Conservation (phyloP, 2,113 vertebrate species). For the Oreochromis tanganicae region DNA sequence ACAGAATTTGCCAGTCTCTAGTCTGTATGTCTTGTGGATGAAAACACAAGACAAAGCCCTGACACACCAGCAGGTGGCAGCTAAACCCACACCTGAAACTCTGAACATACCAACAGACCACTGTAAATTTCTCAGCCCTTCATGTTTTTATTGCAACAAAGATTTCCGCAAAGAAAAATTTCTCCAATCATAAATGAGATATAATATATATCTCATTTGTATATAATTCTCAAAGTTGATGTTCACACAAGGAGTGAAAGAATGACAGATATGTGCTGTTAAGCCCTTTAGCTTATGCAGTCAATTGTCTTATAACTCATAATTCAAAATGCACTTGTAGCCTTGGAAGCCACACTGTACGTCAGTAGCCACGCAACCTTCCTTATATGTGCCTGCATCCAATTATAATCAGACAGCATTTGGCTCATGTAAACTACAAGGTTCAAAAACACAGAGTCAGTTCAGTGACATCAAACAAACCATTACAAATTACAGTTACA, state of each 20-base stretch:
- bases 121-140: neutral
- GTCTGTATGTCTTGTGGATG: neutral
- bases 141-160: neutral
- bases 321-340: slow-evolving; percentile 78
- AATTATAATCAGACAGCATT: slow-evolving; percentile 68
- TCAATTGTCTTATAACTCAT: slow-evolving; percentile 57
- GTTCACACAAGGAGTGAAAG: neutral
- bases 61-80: slow-evolving; percentile 51
- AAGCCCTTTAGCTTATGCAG: slow-evolving; percentile 12
- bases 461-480: slow-evolving; percentile 1
- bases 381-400: slow-evolving; percentile 77
- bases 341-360: slow-evolving; percentile 77
- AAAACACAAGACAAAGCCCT: neutral
- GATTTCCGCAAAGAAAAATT: neutral
- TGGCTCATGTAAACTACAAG: neutral
- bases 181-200: neutral
- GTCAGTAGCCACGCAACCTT: slow-evolving; percentile 87
- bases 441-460: neutral
- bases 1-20: neutral
- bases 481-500: neutral
- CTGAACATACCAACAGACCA: neutral
- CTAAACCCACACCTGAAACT: neutral
- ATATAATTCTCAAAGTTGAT: neutral
- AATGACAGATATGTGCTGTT: slow-evolving; percentile 7
- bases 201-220: rapidly evolving